Conservation (phyloP, 2,113 vertebrate genomes). For the Callospermophilus lateralis region DNA sequence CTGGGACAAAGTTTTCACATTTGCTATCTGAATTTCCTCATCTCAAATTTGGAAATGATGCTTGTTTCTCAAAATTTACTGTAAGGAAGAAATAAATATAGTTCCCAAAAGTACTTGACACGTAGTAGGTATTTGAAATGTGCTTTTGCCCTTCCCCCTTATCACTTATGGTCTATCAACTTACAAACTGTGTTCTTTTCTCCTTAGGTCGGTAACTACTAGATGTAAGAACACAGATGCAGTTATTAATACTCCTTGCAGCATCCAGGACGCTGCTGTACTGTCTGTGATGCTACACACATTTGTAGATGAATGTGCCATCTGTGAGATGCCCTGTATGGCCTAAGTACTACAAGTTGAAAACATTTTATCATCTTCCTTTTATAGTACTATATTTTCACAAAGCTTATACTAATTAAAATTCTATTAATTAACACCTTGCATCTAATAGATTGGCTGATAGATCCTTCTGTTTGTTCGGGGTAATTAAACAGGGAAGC, state of each 20-base stretch:
- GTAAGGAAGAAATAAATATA: neutral
- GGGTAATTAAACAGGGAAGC: neutral
- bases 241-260: neutral
- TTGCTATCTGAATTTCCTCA: neutral
- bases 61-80: neutral
- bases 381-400: neutral
- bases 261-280: neutral
- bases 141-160: neutral
- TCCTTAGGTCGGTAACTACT: neutral
- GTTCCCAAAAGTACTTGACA: neutral
- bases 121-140: neutral
- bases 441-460: neutral
- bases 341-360: neutral
- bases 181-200: neutral
- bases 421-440: conserved; percentile 19
- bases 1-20: neutral
- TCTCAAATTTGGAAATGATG: neutral
- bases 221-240: neutral
- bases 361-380: neutral
- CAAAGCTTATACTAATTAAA: neutral
- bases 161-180: neutral
- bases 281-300: neutral
- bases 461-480: conserved; percentile 28
- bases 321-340: neutral
- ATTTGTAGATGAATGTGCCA: neutral